Base-by-base conservation (phyloP, 2,888 invertebrate species). In the Muschampia plurimacula region DNA sequence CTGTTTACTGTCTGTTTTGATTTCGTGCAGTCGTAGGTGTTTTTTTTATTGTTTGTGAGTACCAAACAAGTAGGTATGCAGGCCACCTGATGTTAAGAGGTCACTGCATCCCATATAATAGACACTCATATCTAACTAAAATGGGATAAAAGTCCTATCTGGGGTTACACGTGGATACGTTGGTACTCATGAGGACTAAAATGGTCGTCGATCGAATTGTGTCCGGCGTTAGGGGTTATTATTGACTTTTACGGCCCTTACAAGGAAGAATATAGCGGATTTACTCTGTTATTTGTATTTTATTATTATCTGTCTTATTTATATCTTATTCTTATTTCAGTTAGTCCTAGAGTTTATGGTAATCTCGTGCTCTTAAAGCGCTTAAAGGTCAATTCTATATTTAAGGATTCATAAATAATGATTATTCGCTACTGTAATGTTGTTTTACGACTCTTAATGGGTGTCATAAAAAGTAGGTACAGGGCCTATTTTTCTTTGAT, bases 1-100 rank as follows among this genome's bases (percentile, higher is more conserved):
- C 76, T 79, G 81, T 74, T 74, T 75, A 67, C 75, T 72, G 73
- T 75, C 72, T 74, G 75, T 76, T 74, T 75, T 75, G 74, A 70
- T 76, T 74, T 70, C 63, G 63, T 68, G 32, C 52, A 64, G 64
- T 59, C 72, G 46, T 72, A 68, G 67, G 22, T 22, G 22, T 22
- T 22, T 22, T 22, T 22, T 22, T 22, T 22, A 22, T 22, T 22
- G 22, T 22, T 22, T 22, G 22, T 22, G 22, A 22, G 22, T 22
- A 22, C 22, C 22, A 22, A 22, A 1, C 22, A 22, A 22, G 22
- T 22, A 22, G 22, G 22, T 22, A 22, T 22, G 22, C 22, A 22
- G 22, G 22, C 22, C 22, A 22, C 22, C 22, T 22, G 22, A 22
- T 22, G 22, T 22, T 22, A 22, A 22, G 22, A 22, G 22, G 0